phyloP scores from a whole-genome alignment of 2,888 invertebrate genomes.

The Periphyllus acericola region DNA sequence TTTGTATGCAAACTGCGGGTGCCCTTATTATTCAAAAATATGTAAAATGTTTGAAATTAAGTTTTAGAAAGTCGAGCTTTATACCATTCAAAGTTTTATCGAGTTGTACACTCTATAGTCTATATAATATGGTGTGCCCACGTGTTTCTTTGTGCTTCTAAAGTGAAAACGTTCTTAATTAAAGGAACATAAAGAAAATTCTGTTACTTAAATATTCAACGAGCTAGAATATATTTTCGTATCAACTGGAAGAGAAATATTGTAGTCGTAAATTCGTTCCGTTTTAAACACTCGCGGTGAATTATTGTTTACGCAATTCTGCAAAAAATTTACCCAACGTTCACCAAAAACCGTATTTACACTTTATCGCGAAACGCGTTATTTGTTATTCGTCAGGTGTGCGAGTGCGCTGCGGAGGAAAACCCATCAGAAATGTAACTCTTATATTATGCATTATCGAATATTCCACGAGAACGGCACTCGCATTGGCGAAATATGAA shows the following conservation, averaged over 20 bases:
- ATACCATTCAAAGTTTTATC: background rate
- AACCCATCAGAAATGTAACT: background rate
- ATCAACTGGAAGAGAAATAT: background rate
- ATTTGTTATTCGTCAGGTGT: background rate
- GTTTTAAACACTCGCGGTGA: background rate
- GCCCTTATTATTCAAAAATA: too few relatives aligned
- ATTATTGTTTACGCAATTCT: background rate
- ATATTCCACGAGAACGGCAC: background rate
- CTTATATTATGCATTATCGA: background rate
- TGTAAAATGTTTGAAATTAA: too few relatives aligned
- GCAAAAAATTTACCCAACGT: background rate
- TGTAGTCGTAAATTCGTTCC: background rate
- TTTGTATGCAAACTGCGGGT: too few relatives aligned
- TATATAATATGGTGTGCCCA: background rate
- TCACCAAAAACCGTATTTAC: background rate
- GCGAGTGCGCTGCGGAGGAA: background rate
- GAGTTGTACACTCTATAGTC: background rate
- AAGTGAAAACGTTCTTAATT: constrained; percentile 10
- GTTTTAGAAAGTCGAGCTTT: background rate
- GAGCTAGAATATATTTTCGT: background rate
- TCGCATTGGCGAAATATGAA: background rate
- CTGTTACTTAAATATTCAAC: constrained; percentile 26
- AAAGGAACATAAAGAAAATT: background rate
- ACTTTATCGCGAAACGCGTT: background rate
- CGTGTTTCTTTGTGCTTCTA: background rate